Percentiles rank a stretch among this genome's conserved stretches.
Conservation (phyloP, 2,113 vertebrate species). For the Thunnus thynnus region DNA sequence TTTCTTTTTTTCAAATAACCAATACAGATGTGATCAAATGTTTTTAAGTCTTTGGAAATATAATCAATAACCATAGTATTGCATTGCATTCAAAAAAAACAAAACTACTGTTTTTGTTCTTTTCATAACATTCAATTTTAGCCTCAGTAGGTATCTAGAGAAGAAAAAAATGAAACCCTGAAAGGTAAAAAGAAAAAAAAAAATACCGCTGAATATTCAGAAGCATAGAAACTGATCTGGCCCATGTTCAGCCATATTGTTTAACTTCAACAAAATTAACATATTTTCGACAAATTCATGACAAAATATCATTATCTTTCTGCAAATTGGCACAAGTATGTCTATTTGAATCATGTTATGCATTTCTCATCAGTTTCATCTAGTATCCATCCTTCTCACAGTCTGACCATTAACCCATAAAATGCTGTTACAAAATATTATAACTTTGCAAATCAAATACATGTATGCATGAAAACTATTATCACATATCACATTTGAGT, state of each 20-base stretch:
- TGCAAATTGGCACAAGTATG: slow-evolving; percentile 35
- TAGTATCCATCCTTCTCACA: background rate
- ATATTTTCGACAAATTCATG: background rate
- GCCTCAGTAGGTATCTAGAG: slow-evolving; percentile 27
- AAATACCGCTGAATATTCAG: slow-evolving; percentile 10
- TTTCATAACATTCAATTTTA: slow-evolving; percentile 63
- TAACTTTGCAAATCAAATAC: slow-evolving; percentile 25
- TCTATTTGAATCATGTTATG: slow-evolving; percentile 7
- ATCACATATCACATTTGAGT: slow-evolving; percentile 25
- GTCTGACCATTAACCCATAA: background rate
- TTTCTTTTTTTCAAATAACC: slow-evolving; percentile 23
- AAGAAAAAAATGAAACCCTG: slow-evolving; percentile 9
- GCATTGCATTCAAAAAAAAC: slow-evolving; percentile 45
- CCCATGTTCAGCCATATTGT: background rate
- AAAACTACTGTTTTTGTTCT: slow-evolving; percentile 28
- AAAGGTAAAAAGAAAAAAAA: background rate
- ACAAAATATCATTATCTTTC: slow-evolving; percentile 6
- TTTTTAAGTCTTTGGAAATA: slow-evolving; percentile 70
- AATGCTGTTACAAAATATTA: slow-evolving; percentile 24
- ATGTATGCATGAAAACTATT: slow-evolving; percentile 12
- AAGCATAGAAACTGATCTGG: background rate
- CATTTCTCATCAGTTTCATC: slow-evolving; percentile 9
- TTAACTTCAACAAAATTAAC: background rate
- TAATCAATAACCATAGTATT: slow-evolving; percentile 57
- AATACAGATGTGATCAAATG: slow-evolving; percentile 37